phyloP scores from a whole-genome alignment of 2,113 vertebrate genomes.

The Otocyon megalotis region DNA sequence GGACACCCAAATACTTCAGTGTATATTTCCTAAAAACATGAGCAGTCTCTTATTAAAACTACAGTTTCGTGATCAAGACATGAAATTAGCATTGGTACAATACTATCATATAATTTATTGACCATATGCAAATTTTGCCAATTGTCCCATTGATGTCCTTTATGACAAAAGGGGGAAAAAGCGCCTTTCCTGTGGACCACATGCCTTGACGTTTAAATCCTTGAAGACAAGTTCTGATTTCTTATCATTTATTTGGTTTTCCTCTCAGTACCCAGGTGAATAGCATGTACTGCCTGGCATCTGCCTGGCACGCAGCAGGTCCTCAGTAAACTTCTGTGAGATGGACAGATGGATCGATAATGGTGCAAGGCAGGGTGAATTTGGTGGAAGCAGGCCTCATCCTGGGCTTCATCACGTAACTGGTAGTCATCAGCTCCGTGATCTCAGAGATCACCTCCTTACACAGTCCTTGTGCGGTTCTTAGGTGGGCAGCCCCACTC shows the following conservation, averaged over 20 bases:
- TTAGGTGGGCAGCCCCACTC: too few species aligned
- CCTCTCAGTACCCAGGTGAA: not conserved
- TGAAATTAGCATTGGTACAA: not conserved
- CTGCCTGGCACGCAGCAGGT: not conserved
- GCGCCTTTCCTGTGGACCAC: not conserved
- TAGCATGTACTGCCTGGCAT: not conserved
- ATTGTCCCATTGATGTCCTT: not conserved
- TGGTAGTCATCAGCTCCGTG: not conserved
- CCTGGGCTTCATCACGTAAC: not conserved
- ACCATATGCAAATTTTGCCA: not conserved
- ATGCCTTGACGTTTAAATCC: not conserved
- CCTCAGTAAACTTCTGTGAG: not conserved
- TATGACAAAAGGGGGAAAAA: not conserved
- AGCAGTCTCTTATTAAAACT: not conserved
- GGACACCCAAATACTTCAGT: not conserved
- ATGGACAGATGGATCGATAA: not conserved
- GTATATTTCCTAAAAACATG: not conserved
- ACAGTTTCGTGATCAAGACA: slow-evolving; percentile 21
- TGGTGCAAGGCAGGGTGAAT: not conserved
- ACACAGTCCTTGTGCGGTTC: not conserved
- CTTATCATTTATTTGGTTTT: not conserved
- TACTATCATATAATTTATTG: not conserved
- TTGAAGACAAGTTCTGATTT: not conserved
- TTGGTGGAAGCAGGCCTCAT: not conserved
- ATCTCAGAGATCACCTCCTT: not conserved